phyloP scores from a whole-genome alignment of 2,113 vertebrate genomes.

The Petrocephalus microphthalmus region DNA sequence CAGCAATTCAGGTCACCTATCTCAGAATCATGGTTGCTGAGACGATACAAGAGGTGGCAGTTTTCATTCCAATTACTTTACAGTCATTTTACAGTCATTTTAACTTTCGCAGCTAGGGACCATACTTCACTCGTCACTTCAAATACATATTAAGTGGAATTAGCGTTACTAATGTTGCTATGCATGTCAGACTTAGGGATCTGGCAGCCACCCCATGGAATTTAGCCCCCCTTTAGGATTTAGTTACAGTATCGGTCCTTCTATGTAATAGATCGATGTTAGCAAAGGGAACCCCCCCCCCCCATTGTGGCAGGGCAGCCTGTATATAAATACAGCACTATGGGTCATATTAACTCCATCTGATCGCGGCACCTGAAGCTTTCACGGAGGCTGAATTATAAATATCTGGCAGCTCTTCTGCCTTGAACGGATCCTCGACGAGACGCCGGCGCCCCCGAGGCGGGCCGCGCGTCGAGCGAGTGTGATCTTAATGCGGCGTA shows the following conservation, averaged over 20 bases:
- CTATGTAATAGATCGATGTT: background rate
- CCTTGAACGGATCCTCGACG: background rate
- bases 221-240: background rate
- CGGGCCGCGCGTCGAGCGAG: background rate
- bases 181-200: background rate
- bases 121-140: background rate
- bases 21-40: background rate
- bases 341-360: background rate
- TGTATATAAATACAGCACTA: background rate
- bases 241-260: background rate
- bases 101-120: background rate
- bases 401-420: background rate
- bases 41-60: background rate
- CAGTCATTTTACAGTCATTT: background rate
- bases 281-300: background rate
- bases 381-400: background rate
- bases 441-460: background rate
- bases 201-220: background rate
- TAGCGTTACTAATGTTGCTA: background rate
- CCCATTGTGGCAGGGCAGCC: background rate
- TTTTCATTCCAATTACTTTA: background rate
- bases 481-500: background rate
- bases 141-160: background rate
- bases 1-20: background rate
- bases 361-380: background rate